Percentiles rank a stretch among this genome's conserved stretches.
These are phyloP conservation scores for Lydus trimaculatus DNA, from an alignment of 2,888 invertebrate species.

Conservation along the genomic window DNA sequence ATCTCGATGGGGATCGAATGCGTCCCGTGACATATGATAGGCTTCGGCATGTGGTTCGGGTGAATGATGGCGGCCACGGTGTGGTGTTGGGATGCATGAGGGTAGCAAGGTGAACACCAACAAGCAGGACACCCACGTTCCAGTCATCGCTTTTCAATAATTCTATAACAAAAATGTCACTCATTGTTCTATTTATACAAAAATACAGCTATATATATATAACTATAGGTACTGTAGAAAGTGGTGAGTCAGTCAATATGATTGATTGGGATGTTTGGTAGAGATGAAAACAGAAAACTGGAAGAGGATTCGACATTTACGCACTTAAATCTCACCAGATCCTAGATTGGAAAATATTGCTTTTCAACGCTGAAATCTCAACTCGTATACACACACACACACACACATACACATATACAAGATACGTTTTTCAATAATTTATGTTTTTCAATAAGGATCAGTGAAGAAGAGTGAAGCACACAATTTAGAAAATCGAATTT, in stretches of 20 bases:
- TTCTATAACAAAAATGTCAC: constrained; percentile 35
- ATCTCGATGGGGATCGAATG: constrained; percentile 59
- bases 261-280: not conserved
- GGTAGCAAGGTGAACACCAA: constrained; percentile 52
- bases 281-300: not conserved
- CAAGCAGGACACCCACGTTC: constrained; percentile 51
- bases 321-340: not conserved
- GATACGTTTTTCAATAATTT: no score
- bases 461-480: no score
- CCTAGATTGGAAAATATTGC: not conserved
- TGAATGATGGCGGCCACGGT: constrained; percentile 56
- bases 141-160: constrained; percentile 48
- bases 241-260: not conserved
- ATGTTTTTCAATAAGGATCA: no score
- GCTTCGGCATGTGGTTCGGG: constrained; percentile 57
- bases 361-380: not conserved
- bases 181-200: no score
- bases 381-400: not conserved
- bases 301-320: not conserved
- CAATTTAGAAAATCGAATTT: no score
- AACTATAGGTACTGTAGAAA: no score
- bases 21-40: constrained; percentile 57
- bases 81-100: constrained; percentile 52
- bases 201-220: no score
- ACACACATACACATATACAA: no score